Evolutionary conservation across 2,888 invertebrate species (phyloP).

Genomic region (Heteropelma amictum): DNA sequence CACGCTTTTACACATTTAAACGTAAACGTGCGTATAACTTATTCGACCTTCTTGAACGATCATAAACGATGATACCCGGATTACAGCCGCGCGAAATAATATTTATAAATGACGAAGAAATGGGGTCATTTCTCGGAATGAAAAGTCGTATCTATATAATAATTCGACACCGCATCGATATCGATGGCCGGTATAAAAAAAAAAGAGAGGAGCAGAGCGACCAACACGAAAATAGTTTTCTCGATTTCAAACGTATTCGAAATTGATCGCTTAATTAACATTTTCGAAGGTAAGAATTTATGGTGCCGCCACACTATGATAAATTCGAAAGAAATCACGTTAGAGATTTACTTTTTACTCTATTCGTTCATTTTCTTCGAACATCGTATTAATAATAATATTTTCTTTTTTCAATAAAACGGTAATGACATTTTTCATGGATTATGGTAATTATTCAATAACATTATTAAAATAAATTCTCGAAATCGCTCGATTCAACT

Average conservation of each 20-base stretch:
- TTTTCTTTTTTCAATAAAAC: no score
- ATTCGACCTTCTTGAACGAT: constrained; percentile 49
- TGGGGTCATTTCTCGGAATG: constrained; percentile 20
- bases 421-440: no score
- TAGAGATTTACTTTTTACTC: no score
- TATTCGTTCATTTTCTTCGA: no score
- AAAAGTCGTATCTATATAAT: background rate
- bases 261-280: background rate
- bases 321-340: no score
- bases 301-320: no score
- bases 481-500: no score
- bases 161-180: background rate
- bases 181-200: background rate
- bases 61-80: constrained; percentile 39
- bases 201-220: no score
- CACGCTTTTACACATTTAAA: background rate
- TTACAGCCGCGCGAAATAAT: constrained; percentile 19
- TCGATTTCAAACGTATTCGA: background rate
- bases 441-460: no score
- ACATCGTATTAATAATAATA: no score
- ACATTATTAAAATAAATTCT: no score
- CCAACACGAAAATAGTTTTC: background rate
- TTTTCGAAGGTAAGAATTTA: no score
- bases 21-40: background rate
- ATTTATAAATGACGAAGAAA: constrained; percentile 20